Conservation (phyloP, 2,888 invertebrate genomes). For the Quadroppia sp. region DNA sequence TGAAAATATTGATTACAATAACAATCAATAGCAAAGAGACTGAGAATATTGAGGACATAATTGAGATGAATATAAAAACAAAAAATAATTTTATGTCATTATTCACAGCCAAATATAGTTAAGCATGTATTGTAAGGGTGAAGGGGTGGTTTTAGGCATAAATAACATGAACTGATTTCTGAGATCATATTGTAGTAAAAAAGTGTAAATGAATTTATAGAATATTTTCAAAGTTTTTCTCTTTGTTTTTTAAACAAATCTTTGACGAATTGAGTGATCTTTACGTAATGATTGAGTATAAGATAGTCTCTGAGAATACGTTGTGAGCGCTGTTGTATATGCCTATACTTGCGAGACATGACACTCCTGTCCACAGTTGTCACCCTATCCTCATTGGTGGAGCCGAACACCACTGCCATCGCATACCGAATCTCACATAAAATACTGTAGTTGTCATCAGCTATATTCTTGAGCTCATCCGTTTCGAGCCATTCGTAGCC, state of each 20-base stretch:
- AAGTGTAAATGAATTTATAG: not conserved
- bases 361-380: slow-evolving; percentile 51
- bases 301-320: slow-evolving; percentile 61
- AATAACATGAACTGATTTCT: not conserved
- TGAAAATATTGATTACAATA: not conserved
- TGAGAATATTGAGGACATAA: too few relatives aligned
- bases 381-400: slow-evolving; percentile 55
- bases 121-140: too few relatives aligned
- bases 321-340: slow-evolving; percentile 52
- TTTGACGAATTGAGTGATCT: slow-evolving; percentile 60
- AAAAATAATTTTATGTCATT: too few relatives aligned
- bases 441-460: slow-evolving; percentile 61
- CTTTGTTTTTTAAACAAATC: slow-evolving; percentile 52
- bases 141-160: not conserved
- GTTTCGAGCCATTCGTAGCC: slow-evolving; percentile 55
- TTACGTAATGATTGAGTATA: slow-evolving; percentile 63
- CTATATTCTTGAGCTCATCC: slow-evolving; percentile 60
- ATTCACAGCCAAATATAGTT: too few relatives aligned
- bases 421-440: slow-evolving; percentile 66
- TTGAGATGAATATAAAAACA: too few relatives aligned
- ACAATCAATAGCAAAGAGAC: too few relatives aligned
- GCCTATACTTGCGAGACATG: slow-evolving; percentile 52
- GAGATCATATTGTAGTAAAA: not conserved
- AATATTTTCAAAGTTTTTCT: not conserved
- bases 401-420: slow-evolving; percentile 54